A percentile compares a stretch with the other conserved stretches of the same genome.
Evolutionary conservation across 2,888 invertebrate genomes (phyloP).

Genomic region (Volucella inanis): DNA sequence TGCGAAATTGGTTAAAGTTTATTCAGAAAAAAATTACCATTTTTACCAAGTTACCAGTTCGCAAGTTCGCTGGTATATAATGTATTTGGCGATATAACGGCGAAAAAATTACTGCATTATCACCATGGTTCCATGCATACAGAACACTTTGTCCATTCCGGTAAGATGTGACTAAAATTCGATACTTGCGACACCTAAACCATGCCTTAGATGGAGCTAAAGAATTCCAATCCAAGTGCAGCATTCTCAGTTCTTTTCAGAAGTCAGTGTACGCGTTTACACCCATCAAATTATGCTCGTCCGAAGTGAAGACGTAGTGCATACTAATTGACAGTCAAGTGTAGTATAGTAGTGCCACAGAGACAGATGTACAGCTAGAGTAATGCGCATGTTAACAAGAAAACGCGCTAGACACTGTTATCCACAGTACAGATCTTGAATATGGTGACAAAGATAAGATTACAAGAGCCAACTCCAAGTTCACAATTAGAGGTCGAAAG

Average conservation of each 20-base stretch:
- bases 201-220: constrained; percentile 7
- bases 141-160: constrained; percentile 42
- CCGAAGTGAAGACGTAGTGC: constrained; percentile 31
- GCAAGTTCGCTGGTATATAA: not conserved
- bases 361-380: constrained; percentile 23
- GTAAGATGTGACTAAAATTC: constrained; percentile 70
- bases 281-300: constrained; percentile 55
- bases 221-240: constrained; percentile 58
- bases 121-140: constrained; percentile 18
- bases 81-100: constrained; percentile 45
- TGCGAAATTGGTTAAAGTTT: not conserved
- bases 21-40: constrained; percentile 34
- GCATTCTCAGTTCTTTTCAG: constrained; percentile 52
- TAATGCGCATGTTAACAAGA: constrained; percentile 41
- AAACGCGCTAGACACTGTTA: not conserved
- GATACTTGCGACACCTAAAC: constrained; percentile 19
- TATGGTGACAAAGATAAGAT: constrained; percentile 7
- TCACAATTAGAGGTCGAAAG: constrained; percentile 42
- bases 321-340: constrained; percentile 47
- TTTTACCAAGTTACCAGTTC: constrained; percentile 18
- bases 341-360: constrained; percentile 2
- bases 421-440: not conserved
- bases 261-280: constrained; percentile 26
- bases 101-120: constrained; percentile 40
- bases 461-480: constrained; percentile 34